Base-by-base conservation (phyloP, 2,113 vertebrate species). In the Pontoporia blainvillei region DNA sequence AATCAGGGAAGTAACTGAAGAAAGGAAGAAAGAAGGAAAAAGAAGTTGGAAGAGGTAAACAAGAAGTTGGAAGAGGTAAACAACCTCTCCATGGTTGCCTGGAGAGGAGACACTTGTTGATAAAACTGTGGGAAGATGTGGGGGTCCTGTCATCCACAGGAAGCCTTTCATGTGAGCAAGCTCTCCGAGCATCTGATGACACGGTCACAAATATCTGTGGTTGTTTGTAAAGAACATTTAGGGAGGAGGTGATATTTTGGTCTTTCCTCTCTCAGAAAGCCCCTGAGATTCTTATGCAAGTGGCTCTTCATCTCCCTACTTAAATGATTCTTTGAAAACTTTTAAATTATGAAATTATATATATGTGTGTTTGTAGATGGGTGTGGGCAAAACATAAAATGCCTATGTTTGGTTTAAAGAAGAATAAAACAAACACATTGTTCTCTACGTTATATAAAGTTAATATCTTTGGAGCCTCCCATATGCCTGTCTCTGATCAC, bases 51-150 rank as follows among this genome's bases (percentile, higher is more conserved):
- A 62, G 54, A 57, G 49, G 11, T 20, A 27, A 39, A 21, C 8
- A 9, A 54, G 76, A 72, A 7, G 25, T 41, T 49, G 3, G 14
- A 57, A 62, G 54, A 57, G 49, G 11, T 20, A 27, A 39, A 21
- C 8, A 9, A 54, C n/a, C n/a, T n/a, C n/a, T n/a, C n/a, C 23
- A 4, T 1, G 44, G 25, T 27, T 4, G 1, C 61, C 27, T 0
- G 6, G 20, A 18, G 4, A 69, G 36, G 11, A 52, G 15, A 76
- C 7, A 14, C 52, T 57, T 36, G 36, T 17, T 34, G n/a, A 46
- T 25, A 25, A 69, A 76, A 29, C 76, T 49, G 6, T n/a, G 41
- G 34, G n/a, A 14, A 25, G 27, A 62, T 0, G 29, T 11, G 27
- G 29, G 46, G 27, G 61, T 59, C 52, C 5, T 29, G 25, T 49